Conservation (phyloP, 2,888 invertebrate species). For the Leptopilina syphax region DNA sequence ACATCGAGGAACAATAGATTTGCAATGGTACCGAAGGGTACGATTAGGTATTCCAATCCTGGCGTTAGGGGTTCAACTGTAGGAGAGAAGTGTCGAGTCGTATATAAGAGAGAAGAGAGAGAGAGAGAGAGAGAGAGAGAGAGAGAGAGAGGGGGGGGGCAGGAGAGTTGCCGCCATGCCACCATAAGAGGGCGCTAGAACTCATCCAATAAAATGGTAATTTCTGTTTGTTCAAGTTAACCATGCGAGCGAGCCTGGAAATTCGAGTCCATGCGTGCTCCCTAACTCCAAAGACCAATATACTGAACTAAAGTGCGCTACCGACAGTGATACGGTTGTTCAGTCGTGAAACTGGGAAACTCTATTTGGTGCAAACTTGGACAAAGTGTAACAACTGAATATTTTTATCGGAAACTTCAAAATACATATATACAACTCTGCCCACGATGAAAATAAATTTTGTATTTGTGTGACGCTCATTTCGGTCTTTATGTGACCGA, state of each 20-base stretch:
- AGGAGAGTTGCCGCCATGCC: constrained; percentile 53
- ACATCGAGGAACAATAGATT: constrained; percentile 68
- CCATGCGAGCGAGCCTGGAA: constrained; percentile 77
- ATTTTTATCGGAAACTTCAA: not conserved
- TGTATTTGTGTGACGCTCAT: too few relatives aligned
- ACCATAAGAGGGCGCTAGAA: constrained; percentile 70
- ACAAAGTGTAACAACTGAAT: constrained; percentile 13
- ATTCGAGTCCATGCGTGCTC: constrained; percentile 75
- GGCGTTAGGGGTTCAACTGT: constrained; percentile 60
- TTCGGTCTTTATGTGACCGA: too few relatives aligned
- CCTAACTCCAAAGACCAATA: constrained; percentile 76
- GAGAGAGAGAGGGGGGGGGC: constrained; percentile 50
- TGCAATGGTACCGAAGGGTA: constrained; percentile 68
- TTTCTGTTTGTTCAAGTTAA: constrained; percentile 84
- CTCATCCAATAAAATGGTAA: constrained; percentile 84
- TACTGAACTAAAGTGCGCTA: constrained; percentile 61
- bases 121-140: constrained; percentile 34
- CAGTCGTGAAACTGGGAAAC: constrained; percentile 43
- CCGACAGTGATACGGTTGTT: constrained; percentile 68
- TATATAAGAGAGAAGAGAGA: constrained; percentile 35
- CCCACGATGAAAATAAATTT: too few relatives aligned
- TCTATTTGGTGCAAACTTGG: constrained; percentile 26
- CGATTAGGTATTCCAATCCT: constrained; percentile 76
- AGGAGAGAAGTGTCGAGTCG: constrained; percentile 54
- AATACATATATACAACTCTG: too few relatives aligned